Percentiles rank a stretch among this genome's conserved stretches.
phyloP scores from a whole-genome alignment of 2,888 invertebrate species.

The Drosophila peninsularis region DNA sequence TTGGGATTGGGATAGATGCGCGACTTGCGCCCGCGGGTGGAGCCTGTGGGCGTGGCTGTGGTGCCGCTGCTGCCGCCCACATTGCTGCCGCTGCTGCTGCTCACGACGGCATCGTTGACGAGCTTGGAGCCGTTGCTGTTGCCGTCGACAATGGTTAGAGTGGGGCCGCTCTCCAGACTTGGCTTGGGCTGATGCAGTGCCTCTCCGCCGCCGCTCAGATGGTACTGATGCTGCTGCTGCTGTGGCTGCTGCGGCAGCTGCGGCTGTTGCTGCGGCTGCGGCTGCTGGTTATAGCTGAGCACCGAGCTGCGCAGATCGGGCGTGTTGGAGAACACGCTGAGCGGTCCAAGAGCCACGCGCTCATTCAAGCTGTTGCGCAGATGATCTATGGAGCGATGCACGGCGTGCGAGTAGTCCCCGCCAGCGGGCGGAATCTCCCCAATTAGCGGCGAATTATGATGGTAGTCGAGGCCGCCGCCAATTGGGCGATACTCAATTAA shows the following conservation, averaged over 20 bases:
- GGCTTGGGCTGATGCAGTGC: constrained; percentile 82
- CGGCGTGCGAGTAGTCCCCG: constrained; percentile 88
- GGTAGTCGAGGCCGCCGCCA: constrained; percentile 88
- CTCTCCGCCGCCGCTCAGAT: constrained; percentile 62
- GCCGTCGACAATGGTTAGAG: constrained; percentile 40
- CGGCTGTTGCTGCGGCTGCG: constrained; percentile 84
- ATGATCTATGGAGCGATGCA: constrained; percentile 88
- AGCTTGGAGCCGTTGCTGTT: constrained; percentile 39
- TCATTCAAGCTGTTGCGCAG: constrained; percentile 87
- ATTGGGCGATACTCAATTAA: constrained; percentile 87
- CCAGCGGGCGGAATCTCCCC: constrained; percentile 87
- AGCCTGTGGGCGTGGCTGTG: constrained; percentile 61
- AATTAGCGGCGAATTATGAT: constrained; percentile 88
- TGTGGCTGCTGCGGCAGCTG: constrained; percentile 86
- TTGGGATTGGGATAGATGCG: constrained; percentile 82
- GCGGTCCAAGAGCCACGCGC: constrained; percentile 86
- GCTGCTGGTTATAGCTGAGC: constrained; percentile 82
- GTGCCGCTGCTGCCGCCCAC: constrained; percentile 22
- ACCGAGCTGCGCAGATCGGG: constrained; percentile 83
- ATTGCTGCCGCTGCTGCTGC: constrained; percentile 55
- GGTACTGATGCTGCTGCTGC: constrained; percentile 86
- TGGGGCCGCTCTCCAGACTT: constrained; percentile 53
- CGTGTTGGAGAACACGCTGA: constrained; percentile 84
- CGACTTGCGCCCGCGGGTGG: constrained; percentile 79
- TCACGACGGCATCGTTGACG: constrained; percentile 67